Base-by-base conservation (phyloP, 2,113 vertebrate genomes). In the Apus apus region DNA sequence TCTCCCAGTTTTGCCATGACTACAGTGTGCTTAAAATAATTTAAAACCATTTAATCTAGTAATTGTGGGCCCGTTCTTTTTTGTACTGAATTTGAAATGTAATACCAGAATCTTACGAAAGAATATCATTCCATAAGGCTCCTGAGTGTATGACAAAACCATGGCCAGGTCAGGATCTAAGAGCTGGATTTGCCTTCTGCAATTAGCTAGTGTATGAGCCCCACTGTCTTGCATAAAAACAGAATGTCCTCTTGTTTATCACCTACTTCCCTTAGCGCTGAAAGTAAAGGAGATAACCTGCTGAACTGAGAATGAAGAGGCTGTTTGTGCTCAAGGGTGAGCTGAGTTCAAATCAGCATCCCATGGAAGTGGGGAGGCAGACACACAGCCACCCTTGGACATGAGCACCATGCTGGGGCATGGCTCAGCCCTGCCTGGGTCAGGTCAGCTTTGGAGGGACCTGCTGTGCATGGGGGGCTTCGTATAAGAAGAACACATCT, bases 381-480 rank as follows among this genome's bases (percentile, higher is more conserved):
- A 58, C 34, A 53, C 30, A 5, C 8, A 23, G 45, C 62, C 61
- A 40, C 26, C 26, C 6, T 50, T 12, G 48, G 21, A 50, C 22
- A 22, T 12, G 6, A 19, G 58, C 1, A 0, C 9, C 22, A 2
- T 7, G 22, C 32, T 6, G 1, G n/a, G 25, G 14, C 65, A 26
- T 1, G 19, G 64, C 54, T 50, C 54, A 61, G 67, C 50, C 67
- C 62, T 56, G 32, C 34, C 48, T 53, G 87, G 72, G 15, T 34
- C 38, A 9, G 18, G 21, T 10, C 34, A 46, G 57, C 40, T 40
- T 15, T 17, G 30, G 53, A 46, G 20, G 17, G 16, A 40, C 40
- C 32, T 29, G 30, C 40, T 0, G 0, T 7, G 8, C 1, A 1
- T 8, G 20, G 27, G 30, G 30, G 15, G 13, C 60, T 78, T 50